phyloP scores from a whole-genome alignment of 2,888 invertebrate genomes.

The Taphrorychus bicolor region DNA sequence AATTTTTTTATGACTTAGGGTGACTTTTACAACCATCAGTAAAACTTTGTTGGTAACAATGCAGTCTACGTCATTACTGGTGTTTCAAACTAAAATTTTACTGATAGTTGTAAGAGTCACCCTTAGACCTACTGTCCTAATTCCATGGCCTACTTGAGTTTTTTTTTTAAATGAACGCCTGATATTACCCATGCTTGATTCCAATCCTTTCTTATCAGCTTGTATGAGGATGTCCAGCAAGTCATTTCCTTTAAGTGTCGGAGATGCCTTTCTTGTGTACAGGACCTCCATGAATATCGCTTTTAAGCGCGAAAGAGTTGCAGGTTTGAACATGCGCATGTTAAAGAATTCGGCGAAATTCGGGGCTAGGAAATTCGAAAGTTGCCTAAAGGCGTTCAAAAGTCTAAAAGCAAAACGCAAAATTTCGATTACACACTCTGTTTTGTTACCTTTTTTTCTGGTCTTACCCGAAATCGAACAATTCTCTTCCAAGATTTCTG shows the following conservation, averaged over 20 bases:
- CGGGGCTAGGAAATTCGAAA: slow-evolving; percentile 48
- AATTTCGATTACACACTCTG: background rate
- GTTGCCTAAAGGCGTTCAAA: slow-evolving; percentile 44
- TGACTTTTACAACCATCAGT: too few relatives aligned
- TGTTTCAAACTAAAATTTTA: too few relatives aligned
- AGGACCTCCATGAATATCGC: slow-evolving; percentile 50
- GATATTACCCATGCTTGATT: background rate
- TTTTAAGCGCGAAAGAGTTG: slow-evolving; percentile 43
- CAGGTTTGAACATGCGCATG: slow-evolving; percentile 47
- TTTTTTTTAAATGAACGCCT: too few relatives aligned
- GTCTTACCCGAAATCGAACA: slow-evolving; percentile 27
- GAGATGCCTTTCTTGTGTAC: slow-evolving; percentile 42
- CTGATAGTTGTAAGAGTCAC: too few relatives aligned
- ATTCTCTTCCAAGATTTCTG: slow-evolving; percentile 15
- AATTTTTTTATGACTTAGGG: too few relatives aligned
- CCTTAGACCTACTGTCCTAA: too few relatives aligned
- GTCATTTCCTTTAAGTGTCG: slow-evolving; percentile 60
- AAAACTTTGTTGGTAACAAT: too few relatives aligned
- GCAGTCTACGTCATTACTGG: too few relatives aligned
- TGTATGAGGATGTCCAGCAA: slow-evolving; percentile 61
- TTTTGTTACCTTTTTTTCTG: too few relatives aligned
- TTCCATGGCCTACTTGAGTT: too few relatives aligned
- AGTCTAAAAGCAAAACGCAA: slow-evolving; percentile 22
- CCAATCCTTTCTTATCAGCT: background rate
- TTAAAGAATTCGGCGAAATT: slow-evolving; percentile 44